Conservation (phyloP, 2,797 vertebrate species). For the Melanotaenia boesemani region DNA sequence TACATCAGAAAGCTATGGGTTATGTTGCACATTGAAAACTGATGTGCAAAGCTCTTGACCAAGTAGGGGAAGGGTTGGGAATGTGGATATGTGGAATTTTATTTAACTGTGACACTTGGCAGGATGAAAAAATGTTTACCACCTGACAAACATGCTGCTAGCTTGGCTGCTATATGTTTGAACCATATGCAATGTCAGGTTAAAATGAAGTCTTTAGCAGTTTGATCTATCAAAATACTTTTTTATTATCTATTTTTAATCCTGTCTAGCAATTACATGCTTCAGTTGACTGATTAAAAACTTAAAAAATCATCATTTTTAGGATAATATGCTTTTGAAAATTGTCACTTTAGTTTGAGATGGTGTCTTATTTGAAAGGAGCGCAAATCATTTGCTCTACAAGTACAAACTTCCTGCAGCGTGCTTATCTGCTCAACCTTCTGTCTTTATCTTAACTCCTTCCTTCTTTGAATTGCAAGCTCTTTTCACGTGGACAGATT, state of each 20-base stretch:
- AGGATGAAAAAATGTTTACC: not conserved
- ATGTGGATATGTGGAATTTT: no score
- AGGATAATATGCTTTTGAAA: constrained; percentile 31
- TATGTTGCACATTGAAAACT: no score
- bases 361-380: constrained; percentile 40
- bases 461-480: constrained; percentile 33
- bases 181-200: constrained; percentile 6
- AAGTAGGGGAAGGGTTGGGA: no score
- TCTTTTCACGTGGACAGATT: constrained; percentile 46
- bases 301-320: constrained; percentile 55
- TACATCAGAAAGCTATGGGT: no score
- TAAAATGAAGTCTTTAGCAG: constrained; percentile 8
- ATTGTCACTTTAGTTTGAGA: constrained; percentile 37
- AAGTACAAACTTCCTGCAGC: constrained; percentile 24
- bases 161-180: not conserved
- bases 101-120: not conserved
- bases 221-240: constrained; percentile 37
- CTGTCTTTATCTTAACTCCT: constrained; percentile 30
- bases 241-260: constrained; percentile 42
- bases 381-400: not conserved
- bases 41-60: no score
- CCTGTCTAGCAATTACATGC: constrained; percentile 60
- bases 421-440: constrained; percentile 40
- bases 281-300: constrained; percentile 41
- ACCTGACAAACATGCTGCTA: not conserved